Base-by-base conservation (phyloP, 2,888 invertebrate species). In the Tipula confusa region DNA sequence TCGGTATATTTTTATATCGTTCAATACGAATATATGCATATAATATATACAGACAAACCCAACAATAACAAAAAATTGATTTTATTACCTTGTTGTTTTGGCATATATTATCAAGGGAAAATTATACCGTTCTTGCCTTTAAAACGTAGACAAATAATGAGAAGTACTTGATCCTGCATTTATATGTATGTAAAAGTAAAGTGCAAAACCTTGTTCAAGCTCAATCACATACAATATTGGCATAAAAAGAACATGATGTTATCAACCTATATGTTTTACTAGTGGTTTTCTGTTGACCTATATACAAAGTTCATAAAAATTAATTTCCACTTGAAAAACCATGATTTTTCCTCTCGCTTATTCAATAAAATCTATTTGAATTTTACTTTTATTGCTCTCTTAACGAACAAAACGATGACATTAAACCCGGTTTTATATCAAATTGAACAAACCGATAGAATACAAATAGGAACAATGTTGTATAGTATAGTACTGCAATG, bases 11-110 rank as follows among this genome's bases (percentile, higher is more conserved):
- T 64, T 1, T 64, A 9, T n/a, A 38, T 38, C n/a, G n/a, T n/a
- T n/a, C n/a, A n/a, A 1, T 38, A 38, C 2, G 2, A n/a, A 38
- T n/a, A 36, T 36, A 36, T 38, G 38, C n/a, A n/a, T 38, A n/a
- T 38, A n/a, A n/a, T 36, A 4, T 43, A 43, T 24, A 64, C 24
- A 64, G 64, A 64, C 24, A 64, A 64, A 64, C 64, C 18, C 24
- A 64, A 64, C 24, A 24, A 24, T 1, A 64, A 24, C 9, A 64
- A 64, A 43, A 64, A 64, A 64, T 64, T 64, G 64, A 64, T 64
- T 64, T 64, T 64, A 64, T 64, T 64, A 64, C 64, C 64, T 64
- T 64, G 64, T 64, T 64, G 64, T 64, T 64, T 9, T 9, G 64
- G 64, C 9, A 64, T 64, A 64, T 64, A 24, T 64, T 64, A 64